Evolutionary conservation across 2,113 vertebrate genomes (phyloP), one percentile per base, ranked within the genome.

Genomic region (Thryonomys swinderianus): DNA sequence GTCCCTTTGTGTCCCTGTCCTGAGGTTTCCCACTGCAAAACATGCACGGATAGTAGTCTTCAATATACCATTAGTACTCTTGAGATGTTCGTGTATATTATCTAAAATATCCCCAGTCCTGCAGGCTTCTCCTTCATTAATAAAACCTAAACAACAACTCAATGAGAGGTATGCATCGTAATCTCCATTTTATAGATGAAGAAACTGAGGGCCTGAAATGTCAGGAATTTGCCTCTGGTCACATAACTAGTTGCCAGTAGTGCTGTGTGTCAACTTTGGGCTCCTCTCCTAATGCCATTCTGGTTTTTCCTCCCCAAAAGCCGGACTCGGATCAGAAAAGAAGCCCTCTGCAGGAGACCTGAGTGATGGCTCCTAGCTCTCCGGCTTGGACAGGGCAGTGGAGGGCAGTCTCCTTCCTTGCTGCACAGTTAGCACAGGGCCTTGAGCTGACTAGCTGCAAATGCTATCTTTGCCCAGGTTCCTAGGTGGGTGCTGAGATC

Each of bases 101-200:
- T 21, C 59, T 53, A 67, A 81, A 34, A 34, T 57, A 12, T 2
- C 12, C 8, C 7, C 10, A 5, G 17, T 7, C 7, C 17, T 10
- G 1, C 10, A 20, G 34, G 64, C 37, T 53, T 73, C 69, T 87
- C 42, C 42, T 74, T 69, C 57, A 88, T 85, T 87, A 94, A 59
- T 61, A 85, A 53, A 48, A 87, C 66, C 64, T 90, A 82, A 42
- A 85, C 17, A 62, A 42, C 16, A 27, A 69, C n/a, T 42, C 48
- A 67, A 11, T 37, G 48, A 27, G 34, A 69, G 17, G 57, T 32
- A 34, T 17, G 10, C 21, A 23, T 45, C 55, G 48, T 45, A 3
- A 55, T 34, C 40, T 71, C 25, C 66, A 69, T 53, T 93, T 90
- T 83, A 79, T 20, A 79, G 57, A 73, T 37, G 76, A 95, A 69